Base-by-base conservation (phyloP, 2,888 invertebrate species). In the Psylliodes chrysocephalus region DNA sequence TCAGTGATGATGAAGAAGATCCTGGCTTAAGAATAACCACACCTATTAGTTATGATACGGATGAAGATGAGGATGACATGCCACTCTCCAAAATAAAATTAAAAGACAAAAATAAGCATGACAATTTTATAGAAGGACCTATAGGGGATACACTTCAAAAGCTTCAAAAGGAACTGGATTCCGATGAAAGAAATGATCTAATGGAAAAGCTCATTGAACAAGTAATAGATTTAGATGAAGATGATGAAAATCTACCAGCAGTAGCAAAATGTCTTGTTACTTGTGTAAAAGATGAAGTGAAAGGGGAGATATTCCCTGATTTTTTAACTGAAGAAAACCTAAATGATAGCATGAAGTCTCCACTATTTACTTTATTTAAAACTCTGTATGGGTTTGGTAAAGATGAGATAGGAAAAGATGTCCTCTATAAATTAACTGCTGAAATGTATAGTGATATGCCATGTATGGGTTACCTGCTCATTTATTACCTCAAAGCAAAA, bases 401-500 rank as follows among this genome's bases (percentile, higher is more conserved):
- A 79, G 89, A 95, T 82, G 90, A 92, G 81, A 87, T 88, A 67
- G 88, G 92, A 71, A 93, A 93, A 82, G 89, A 94, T 28, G 84
- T 95, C 70, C 84, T 94, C 70, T 75, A 79, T 65, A 88, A 90
- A 71, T 85, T 97, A 47, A 84, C 96, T 61, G 91, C 91, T 69
- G 94, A 95, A 80, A 90, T 96, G 84, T 88, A 91, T 73, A 82
- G 85, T 73, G 88, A 85, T 75, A 88, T 92, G 76, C 88, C 91
- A 8, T 87, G 54, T 78, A 86, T 94, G 61, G 96, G 96, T 46
- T 96, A 94, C 82, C 87, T 93, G 74, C 86, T 97, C 68, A 84
- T 97, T 53, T 96, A 95, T 84, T 97, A 94, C 83, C 85, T 95
- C 70, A 95, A 94, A 87, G 92, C 92, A 66, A 85, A 92, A 87